Base-by-base conservation (phyloP, 2,797 vertebrate species). In the Chaetodon trifasciatus region DNA sequence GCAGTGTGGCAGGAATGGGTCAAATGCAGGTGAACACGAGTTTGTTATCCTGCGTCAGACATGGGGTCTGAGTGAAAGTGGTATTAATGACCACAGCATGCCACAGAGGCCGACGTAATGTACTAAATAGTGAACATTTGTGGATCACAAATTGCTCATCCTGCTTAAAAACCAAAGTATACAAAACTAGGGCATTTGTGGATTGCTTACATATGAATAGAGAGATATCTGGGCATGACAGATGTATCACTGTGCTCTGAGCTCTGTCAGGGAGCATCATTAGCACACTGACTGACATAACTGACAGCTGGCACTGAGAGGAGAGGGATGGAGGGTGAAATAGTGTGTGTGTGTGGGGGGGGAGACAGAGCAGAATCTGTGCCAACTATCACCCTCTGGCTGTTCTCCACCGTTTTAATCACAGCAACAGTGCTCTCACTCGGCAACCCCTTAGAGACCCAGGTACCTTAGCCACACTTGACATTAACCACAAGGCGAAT, bases 401-500 rank as follows among this genome's bases (percentile, higher is more conserved):
- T 92, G 42, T 91, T 91, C 90, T 88, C 81, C 81, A 84, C 74
- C 68, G 70, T 88, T 92, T 93, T 94, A 94, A 94, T 94, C 93
- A 94, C 91, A 93, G 89, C 74, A 79, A 85, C 88, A 89, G 77
- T 87, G 90, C 87, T 92, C 91, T 91, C 86, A 52, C 92, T 91
- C 74, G 56, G 79, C 88, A 92, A 87, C 88, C 93, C 91, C 91
- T 88, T 50, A 63, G 93, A 93, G 93, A 94, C 88, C 84, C 81
- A 91, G 90, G 93, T 93, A 93, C 85, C 92, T 94, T 90, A 93
- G 91, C 90, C 91, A 93, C 93, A 92, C 86, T 94, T 94, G 91
- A 92, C 91, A 92, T 92, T 88, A 91, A 92, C 87, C 92, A 90
- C 86, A 81, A 90, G 88, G 89, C 89, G 86, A 87, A 89, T 73